Evolutionary conservation across 2,113 vertebrate species (phyloP).

Genomic region (Serinus canaria): DNA sequence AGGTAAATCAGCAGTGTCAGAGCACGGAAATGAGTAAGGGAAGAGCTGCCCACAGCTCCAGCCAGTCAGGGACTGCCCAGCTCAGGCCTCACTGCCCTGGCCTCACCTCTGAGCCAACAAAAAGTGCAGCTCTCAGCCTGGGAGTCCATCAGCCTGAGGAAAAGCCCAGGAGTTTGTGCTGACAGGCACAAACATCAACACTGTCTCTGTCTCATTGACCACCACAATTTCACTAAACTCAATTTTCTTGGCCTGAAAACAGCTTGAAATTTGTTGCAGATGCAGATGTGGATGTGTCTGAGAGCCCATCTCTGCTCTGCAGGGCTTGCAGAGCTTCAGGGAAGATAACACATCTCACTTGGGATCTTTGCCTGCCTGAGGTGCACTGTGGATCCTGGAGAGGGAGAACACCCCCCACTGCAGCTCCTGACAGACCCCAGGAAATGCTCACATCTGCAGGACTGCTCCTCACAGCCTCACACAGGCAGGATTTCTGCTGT

Average conservation of each 20-base stretch:
- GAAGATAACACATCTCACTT: fast-evolving
- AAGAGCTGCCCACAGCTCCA: background rate
- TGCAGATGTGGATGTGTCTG: fast-evolving
- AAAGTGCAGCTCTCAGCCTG: background rate
- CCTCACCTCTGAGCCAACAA: background rate
- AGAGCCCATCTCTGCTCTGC: background rate
- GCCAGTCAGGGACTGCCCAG: background rate
- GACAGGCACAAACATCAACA: background rate
- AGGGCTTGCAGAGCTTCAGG: background rate
- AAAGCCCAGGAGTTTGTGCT: background rate
- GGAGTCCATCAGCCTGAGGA: background rate
- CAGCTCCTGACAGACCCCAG: background rate
- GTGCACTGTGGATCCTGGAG: fast-evolving
- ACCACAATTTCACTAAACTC: background rate
- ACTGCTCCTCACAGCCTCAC: background rate
- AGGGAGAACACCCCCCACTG: background rate
- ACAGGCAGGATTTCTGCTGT: background rate
- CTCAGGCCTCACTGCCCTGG: background rate
- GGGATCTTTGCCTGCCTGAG: background rate
- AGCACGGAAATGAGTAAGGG: conserved; percentile 29
- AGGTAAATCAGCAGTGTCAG: background rate
- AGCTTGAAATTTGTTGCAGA: background rate
- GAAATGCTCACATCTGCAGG: fast-evolving
- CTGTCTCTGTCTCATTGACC: background rate
- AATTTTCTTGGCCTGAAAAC: background rate